A percentile compares a stretch with the other conserved stretches of the same genome.
These are phyloP conservation scores for Chrysochloris asiatica DNA, from an alignment of 2,113 vertebrate genomes.

Conservation along the genomic window DNA sequence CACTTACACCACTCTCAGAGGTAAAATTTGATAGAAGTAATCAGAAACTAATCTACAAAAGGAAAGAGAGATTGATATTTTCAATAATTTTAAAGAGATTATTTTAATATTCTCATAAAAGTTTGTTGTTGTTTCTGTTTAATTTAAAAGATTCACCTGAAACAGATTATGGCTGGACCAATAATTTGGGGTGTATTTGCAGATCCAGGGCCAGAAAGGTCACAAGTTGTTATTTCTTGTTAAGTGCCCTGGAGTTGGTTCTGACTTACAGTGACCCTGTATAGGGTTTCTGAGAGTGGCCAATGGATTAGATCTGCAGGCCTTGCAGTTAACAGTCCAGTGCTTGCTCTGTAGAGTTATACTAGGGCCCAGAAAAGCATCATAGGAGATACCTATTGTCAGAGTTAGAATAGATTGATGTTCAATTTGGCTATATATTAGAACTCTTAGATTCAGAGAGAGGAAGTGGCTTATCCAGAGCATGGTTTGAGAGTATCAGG, in stretches of 20 bases:
- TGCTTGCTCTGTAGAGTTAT: no score
- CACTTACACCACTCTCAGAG: background rate
- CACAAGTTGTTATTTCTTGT: no score
- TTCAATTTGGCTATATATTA: background rate
- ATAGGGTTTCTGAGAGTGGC: no score
- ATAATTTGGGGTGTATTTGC: background rate
- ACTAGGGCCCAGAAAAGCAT: no score
- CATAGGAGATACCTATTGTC: background rate
- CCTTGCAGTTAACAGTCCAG: no score
- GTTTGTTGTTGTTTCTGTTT: background rate
- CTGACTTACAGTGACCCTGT: no score
- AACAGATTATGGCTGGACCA: background rate
- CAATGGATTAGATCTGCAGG: no score
- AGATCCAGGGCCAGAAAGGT: background rate
- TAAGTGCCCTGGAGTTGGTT: no score
- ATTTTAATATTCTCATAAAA: background rate
- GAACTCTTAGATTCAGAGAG: background rate
- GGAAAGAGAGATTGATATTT: background rate
- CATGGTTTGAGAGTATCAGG: background rate
- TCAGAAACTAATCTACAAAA: slow-evolving; percentile 11
- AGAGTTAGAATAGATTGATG: background rate
- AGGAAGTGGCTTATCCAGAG: background rate
- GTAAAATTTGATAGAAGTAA: background rate
- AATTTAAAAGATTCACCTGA: background rate
- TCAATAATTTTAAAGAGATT: slow-evolving; percentile 45